Evolutionary conservation across 2,113 vertebrate species (phyloP), one percentile per base, ranked within the genome.

Genomic region (Cochlearius cochlearius): DNA sequence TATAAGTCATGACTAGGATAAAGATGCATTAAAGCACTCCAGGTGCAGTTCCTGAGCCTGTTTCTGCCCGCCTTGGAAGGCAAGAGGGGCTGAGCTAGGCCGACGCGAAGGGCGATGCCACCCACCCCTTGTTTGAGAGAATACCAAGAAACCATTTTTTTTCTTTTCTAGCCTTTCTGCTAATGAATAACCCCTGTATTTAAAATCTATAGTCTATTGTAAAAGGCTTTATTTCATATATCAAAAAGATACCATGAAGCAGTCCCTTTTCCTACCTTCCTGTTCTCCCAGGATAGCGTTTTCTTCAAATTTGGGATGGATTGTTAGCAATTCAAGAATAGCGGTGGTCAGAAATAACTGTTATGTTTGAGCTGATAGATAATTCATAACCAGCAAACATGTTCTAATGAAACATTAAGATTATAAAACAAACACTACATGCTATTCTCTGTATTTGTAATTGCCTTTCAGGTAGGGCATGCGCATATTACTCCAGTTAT

Each of bases 381-480:
- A 92, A 94, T 95, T 92, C 64, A 87, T 89, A 94, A 34, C 81
- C 64, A 71, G 91, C 91, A 96, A 96, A 75, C 80, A 85, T 15
- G 5, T 15, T 41, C 85, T 92, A 94, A 95, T 95, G 73, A 92
- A 85, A 52, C 58, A 72, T 73, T 76, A 94, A 53, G 66, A 66
- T 52, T 68, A 29, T 87, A 88, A 90, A 96, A 78, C 77, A 95
- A 94, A 94, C 71, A 90, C 25, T 52, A 5, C 5, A 1, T 41
- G 29, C 49, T 41, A 5, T 75, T 76, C 62, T 90, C 36, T 86
- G 43, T 73, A 58, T 55, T 86, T 94, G 50, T 84, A 92, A 72
- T 93, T 93, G 86, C 79, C 32, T 92, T 94, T 73, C 82, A 88
- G 82, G 75, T 66, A 66, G 38, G 50, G 45, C 58, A 83, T 45